phyloP scores from a whole-genome alignment of 2,797 vertebrate species.

The Rhabdomys pumilio region DNA sequence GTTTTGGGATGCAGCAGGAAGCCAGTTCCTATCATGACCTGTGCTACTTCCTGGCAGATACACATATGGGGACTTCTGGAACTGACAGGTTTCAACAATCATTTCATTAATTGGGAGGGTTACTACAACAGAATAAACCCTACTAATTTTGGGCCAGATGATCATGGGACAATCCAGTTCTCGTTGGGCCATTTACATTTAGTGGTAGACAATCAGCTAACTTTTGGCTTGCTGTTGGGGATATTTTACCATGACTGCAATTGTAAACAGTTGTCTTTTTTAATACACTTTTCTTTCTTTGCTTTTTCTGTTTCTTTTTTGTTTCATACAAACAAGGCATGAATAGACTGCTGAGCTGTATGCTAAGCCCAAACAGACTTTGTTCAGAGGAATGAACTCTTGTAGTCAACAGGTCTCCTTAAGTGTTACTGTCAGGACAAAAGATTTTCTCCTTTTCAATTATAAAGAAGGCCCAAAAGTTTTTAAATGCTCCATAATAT shows the following conservation, averaged over 20 bases:
- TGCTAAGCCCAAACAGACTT: background rate
- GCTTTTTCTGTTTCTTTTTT: background rate
- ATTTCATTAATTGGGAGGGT: slow-evolving; percentile 43
- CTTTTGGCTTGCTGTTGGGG: background rate
- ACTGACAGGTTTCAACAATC: background rate
- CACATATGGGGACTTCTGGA: background rate
- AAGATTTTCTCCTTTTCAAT: slow-evolving; percentile 2
- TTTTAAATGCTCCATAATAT: background rate
- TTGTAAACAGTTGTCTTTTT: background rate
- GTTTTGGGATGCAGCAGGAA: slow-evolving; percentile 1
- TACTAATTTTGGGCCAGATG: background rate
- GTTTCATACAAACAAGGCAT: background rate
- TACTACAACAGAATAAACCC: background rate
- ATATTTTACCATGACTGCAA: background rate
- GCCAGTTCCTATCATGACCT: background rate
- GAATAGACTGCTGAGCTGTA: background rate
- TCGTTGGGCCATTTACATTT: background rate
- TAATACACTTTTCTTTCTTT: background rate
- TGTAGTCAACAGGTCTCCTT: background rate
- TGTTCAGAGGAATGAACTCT: background rate
- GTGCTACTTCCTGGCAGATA: background rate
- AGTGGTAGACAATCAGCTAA: background rate
- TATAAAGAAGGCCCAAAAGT: background rate
- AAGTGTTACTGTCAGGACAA: background rate
- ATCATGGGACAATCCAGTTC: background rate